A percentile compares a stretch with the other conserved stretches of the same genome.
Evolutionary conservation across 2,113 vertebrate genomes (phyloP).

Genomic region (Pseudorhombus dupliciocellatus): DNA sequence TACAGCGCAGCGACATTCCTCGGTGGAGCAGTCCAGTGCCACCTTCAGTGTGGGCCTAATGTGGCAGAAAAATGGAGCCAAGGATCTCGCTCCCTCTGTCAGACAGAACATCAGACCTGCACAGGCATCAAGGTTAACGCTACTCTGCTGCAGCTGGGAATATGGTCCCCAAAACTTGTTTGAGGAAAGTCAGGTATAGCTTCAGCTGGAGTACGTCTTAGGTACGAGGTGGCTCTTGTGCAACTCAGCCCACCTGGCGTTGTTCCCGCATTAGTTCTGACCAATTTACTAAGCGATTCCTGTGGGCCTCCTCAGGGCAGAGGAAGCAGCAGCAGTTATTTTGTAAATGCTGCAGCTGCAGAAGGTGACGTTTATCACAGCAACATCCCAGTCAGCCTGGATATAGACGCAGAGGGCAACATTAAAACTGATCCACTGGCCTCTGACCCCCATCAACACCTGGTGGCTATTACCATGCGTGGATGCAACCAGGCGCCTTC

Average conservation of each 20-base stretch:
- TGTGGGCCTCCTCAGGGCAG: conserved; percentile 36
- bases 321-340: conserved; percentile 39
- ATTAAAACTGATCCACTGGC: neutral
- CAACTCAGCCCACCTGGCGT: conserved; percentile 50
- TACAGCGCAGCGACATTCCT: conserved; percentile 5
- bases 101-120: conserved; percentile 49
- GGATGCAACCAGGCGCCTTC: neutral
- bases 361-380: conserved; percentile 26
- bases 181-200: conserved; percentile 33
- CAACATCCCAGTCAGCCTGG: conserved; percentile 1
- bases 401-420: neutral
- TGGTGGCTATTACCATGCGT: neutral
- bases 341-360: conserved; percentile 30
- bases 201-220: conserved; percentile 7
- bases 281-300: conserved; percentile 60
- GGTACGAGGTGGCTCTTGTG: conserved; percentile 27
- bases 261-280: conserved; percentile 64
- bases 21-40: conserved; percentile 26
- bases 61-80: conserved; percentile 69
- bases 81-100: conserved; percentile 52
- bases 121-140: conserved; percentile 48
- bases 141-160: conserved; percentile 14
- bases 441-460: neutral
- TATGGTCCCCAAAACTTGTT: conserved; percentile 26
- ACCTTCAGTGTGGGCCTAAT: conserved; percentile 65